phyloP scores from a whole-genome alignment of 2,888 invertebrate species.

The Orthosia incerta region DNA sequence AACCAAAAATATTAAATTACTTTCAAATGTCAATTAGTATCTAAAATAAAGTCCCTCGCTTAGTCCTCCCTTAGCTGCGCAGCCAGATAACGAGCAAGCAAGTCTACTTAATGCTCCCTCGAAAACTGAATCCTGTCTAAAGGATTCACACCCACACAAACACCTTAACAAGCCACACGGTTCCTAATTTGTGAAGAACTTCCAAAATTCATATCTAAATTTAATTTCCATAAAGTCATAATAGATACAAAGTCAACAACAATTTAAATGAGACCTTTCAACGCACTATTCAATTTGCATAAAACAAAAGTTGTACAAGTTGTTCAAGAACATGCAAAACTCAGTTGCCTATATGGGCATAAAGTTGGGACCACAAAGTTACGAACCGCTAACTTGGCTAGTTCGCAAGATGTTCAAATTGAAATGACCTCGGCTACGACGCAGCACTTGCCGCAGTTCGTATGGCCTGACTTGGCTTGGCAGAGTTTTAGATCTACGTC shows the following conservation, averaged over 20 bases:
- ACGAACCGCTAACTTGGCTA: constrained; percentile 62
- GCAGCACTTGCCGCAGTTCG: constrained; percentile 60
- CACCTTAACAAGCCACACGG: not conserved
- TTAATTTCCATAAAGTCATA: constrained; percentile 25
- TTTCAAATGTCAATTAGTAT: not conserved
- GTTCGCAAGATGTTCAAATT: constrained; percentile 67
- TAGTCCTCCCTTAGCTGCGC: too few species aligned
- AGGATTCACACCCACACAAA: not conserved
- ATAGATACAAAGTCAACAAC: constrained; percentile 45
- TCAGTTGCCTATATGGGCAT: constrained; percentile 55
- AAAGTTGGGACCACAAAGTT: constrained; percentile 61
- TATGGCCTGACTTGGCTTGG: constrained; percentile 35
- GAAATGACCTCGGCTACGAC: constrained; percentile 67
- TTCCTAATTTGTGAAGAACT: constrained; percentile 11
- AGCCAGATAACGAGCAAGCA: not conserved
- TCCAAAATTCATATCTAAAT: not conserved
- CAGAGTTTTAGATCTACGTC: constrained; percentile 54
- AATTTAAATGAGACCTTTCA: constrained; percentile 46
- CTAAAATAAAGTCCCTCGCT: not conserved
- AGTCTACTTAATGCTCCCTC: not conserved
- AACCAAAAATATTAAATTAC: not conserved
- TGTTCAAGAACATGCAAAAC: constrained; percentile 42
- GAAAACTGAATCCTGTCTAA: constrained; percentile 5
- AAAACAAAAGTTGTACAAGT: constrained; percentile 53
- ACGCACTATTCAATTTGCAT: constrained; percentile 63